Conservation (phyloP, 2,797 vertebrate genomes). For the Sus cebifrons region DNA sequence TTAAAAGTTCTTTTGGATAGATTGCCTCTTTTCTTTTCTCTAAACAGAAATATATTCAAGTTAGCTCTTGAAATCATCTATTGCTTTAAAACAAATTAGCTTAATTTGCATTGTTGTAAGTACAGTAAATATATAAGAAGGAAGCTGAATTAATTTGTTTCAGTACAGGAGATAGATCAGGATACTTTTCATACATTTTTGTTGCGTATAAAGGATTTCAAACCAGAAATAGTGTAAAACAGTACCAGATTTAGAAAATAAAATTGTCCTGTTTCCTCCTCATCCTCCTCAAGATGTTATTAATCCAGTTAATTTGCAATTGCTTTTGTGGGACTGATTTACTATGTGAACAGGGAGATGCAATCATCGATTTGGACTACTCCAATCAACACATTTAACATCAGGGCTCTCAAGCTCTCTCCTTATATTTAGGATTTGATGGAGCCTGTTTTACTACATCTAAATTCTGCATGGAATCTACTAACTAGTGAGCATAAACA, state of each 20-base stretch:
- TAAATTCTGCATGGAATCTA: constrained; percentile 4
- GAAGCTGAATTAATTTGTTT: constrained; percentile 35
- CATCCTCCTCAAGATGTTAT: not conserved
- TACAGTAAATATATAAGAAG: not conserved
- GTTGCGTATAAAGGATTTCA: not conserved
- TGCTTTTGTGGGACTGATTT: constrained; percentile 53
- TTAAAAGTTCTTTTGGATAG: not conserved
- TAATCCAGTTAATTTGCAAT: constrained; percentile 16
- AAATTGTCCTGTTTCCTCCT: not conserved
- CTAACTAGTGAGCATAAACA: not conserved
- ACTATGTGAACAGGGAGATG: not conserved
- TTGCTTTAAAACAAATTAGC: constrained; percentile 56
- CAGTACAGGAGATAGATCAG: not conserved
- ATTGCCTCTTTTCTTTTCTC: not conserved
- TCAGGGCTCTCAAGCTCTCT: not conserved
- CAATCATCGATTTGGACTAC: constrained; percentile 14
- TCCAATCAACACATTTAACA: not conserved
- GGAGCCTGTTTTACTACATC: not conserved
- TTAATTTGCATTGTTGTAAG: constrained; percentile 10
- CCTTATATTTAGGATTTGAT: constrained; percentile 15
- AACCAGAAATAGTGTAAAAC: constrained; percentile 25
- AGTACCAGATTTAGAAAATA: constrained; percentile 12
- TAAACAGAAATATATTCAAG: not conserved
- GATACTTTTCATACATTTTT: constrained; percentile 37
- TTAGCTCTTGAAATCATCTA: constrained; percentile 17